A percentile compares a stretch with the other conserved stretches of the same genome.
These are phyloP conservation scores for Batillaria attramentaria DNA, from an alignment of 1,140 invertebrate species.

Conservation along the genomic window DNA sequence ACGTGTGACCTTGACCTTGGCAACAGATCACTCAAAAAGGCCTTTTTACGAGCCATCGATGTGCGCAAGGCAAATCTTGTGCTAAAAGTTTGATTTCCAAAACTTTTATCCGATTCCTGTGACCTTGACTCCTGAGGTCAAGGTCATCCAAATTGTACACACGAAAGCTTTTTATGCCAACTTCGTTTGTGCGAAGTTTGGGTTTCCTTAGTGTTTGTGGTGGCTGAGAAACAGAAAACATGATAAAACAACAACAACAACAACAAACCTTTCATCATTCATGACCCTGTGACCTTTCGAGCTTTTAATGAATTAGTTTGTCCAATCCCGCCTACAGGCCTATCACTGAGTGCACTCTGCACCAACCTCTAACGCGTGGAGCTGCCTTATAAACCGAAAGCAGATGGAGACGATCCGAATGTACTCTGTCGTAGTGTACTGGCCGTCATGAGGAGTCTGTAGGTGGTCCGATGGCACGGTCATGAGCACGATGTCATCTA, in stretches of 20 bases:
- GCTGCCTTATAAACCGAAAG: slow-evolving; percentile 49
- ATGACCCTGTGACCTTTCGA: background rate
- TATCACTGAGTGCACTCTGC: too few species aligned
- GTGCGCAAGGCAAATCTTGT: background rate
- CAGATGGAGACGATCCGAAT: slow-evolving; percentile 47
- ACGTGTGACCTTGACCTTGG: background rate
- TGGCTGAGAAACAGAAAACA: background rate
- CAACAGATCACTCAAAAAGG: background rate
- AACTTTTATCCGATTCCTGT: background rate
- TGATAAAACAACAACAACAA: background rate
- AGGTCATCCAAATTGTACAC: too few species aligned
- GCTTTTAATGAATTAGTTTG: background rate
- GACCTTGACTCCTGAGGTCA: too few species aligned
- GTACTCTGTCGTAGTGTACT: slow-evolving; percentile 30
- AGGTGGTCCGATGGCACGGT: slow-evolving; percentile 35
- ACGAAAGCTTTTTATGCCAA: too few species aligned
- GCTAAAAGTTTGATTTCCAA: background rate
- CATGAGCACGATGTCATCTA: slow-evolving; percentile 59
- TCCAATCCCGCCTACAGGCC: background rate
- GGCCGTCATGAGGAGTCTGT: background rate
- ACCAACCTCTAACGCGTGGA: slow-evolving; percentile 55
- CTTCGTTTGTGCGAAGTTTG: background rate
- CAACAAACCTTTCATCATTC: background rate
- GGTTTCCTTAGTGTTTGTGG: background rate
- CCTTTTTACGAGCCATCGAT: background rate